These are phyloP conservation scores for Eulemur rufifrons DNA, from an alignment of 2,113 vertebrate species.

Conservation along the genomic window DNA sequence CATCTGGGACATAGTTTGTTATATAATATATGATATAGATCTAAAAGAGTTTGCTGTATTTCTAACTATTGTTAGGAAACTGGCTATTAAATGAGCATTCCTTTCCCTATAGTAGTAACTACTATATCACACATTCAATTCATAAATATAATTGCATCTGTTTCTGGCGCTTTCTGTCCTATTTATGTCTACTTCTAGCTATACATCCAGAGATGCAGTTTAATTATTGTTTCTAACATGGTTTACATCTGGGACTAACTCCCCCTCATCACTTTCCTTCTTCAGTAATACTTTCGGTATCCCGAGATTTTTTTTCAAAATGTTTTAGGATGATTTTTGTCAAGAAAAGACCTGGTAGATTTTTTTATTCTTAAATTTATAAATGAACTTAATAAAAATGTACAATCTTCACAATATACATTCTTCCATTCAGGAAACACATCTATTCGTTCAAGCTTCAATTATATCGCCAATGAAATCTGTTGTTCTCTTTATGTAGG, in stretches of 20 bases:
- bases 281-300: background rate
- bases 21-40: background rate
- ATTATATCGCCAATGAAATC: background rate
- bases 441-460: background rate
- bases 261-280: background rate
- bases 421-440: conserved; percentile 13
- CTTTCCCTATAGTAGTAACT: background rate
- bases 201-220: background rate
- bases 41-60: background rate
- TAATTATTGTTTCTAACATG: background rate
- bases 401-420: background rate
- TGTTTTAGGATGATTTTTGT: background rate
- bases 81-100: background rate
- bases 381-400: conserved; percentile 28
- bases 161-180: background rate
- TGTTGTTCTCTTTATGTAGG: background rate
- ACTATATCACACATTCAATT: background rate
- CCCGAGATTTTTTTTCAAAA: background rate
- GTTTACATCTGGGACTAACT: background rate
- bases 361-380: conserved; percentile 36
- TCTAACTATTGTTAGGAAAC: background rate
- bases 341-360: background rate
- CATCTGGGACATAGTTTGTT: background rate
- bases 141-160: background rate
- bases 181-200: background rate